Conservation (phyloP, 1,140 invertebrate species). For the Lordiphosa collinella region DNA sequence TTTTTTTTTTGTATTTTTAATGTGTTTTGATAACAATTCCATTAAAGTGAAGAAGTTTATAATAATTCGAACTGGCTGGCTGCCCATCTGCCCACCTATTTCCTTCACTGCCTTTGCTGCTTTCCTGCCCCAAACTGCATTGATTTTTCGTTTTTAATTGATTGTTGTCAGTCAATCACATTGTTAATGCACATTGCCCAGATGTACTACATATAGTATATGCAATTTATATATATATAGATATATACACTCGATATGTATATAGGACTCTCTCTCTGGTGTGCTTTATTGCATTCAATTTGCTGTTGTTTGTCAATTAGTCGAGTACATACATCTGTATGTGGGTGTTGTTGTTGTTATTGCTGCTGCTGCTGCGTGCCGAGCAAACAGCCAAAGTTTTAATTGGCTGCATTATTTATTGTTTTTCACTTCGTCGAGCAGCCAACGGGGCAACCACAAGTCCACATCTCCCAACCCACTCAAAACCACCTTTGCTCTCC, state of each 20-base stretch:
- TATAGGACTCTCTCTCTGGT: slow-evolving; percentile 23
- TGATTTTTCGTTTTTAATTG: slow-evolving; percentile 65
- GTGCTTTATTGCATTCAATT: slow-evolving; percentile 75
- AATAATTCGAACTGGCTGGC: slow-evolving; percentile 57
- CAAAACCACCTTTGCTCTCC: neutral
- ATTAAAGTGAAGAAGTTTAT: slow-evolving; percentile 77
- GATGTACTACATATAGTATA: slow-evolving; percentile 20
- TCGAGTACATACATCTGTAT: slow-evolving; percentile 21
- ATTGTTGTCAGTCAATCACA: slow-evolving; percentile 76
- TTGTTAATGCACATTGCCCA: slow-evolving; percentile 58
- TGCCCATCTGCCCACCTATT: too few species aligned
- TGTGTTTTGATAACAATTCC: slow-evolving; percentile 77
- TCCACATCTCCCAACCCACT: neutral
- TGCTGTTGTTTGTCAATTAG: slow-evolving; percentile 75
- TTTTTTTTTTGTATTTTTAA: slow-evolving; percentile 52
- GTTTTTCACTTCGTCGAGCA: slow-evolving; percentile 68
- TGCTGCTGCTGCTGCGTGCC: slow-evolving; percentile 33
- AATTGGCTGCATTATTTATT: slow-evolving; percentile 77
- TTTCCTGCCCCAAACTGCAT: slow-evolving; percentile 34
- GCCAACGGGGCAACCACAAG: slow-evolving; percentile 40
- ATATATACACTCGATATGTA: slow-evolving; percentile 11
- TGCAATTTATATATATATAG: slow-evolving; percentile 6
- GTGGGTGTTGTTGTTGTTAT: slow-evolving; percentile 18
- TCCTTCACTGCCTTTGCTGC: neutral
- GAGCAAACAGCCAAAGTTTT: slow-evolving; percentile 69